Evolutionary conservation across 2,113 vertebrate genomes (phyloP).

Genomic region (Hipposideros armiger): DNA sequence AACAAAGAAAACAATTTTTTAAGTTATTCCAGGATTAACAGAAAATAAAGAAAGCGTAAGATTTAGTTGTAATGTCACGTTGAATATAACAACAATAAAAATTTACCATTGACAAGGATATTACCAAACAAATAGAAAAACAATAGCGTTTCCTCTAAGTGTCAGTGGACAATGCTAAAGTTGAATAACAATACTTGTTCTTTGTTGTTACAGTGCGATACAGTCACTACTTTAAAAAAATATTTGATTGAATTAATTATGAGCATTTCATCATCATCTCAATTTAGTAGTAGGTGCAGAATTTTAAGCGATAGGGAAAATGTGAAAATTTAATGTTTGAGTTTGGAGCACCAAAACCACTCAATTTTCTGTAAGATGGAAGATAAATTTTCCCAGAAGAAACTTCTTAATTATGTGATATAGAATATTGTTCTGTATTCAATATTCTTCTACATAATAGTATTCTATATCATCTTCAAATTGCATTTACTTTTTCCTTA

Average conservation of each 20-base stretch:
- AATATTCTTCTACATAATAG: background rate
- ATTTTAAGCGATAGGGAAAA: background rate
- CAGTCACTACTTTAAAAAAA: background rate
- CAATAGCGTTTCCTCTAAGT: background rate
- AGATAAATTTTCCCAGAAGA: background rate
- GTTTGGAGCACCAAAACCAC: background rate
- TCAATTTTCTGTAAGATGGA: background rate
- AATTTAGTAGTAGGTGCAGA: background rate
- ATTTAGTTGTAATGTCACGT: slow-evolving; percentile 7
- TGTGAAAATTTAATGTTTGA: background rate
- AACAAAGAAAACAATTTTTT: slow-evolving; percentile 32
- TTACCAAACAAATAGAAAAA: background rate
- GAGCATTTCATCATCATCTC: background rate
- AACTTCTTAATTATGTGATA: too few relatives aligned
- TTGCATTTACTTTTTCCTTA: background rate
- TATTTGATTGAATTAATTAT: background rate
- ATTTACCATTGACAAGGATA: background rate
- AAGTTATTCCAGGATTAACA: background rate
- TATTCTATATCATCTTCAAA: background rate
- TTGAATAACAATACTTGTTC: background rate
- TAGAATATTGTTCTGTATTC: too few relatives aligned
- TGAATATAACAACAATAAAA: background rate
- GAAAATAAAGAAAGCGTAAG: slow-evolving; percentile 13
- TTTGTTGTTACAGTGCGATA: background rate
- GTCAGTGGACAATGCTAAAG: background rate